Evolutionary conservation across 2,888 invertebrate genomes (phyloP).

Genomic region (Heteropelma amictum): DNA sequence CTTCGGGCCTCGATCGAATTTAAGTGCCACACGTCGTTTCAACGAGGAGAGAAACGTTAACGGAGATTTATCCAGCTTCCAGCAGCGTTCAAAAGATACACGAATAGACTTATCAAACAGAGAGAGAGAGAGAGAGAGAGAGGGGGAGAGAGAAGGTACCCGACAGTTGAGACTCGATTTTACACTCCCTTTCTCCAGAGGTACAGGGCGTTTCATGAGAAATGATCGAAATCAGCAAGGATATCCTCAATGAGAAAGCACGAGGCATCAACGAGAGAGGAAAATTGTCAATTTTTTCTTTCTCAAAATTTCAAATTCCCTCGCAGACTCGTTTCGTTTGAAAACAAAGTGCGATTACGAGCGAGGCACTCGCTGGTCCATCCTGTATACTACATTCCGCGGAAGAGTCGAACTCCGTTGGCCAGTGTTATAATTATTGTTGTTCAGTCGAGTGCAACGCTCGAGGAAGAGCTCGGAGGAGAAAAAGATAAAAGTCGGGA

Average conservation of each 20-base stretch:
- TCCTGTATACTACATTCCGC: too few species aligned
- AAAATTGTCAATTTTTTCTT: too few species aligned
- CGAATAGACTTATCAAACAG: constrained; percentile 30
- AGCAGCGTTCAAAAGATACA: background rate
- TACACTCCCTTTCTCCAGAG: too few species aligned
- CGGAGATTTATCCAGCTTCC: constrained; percentile 10
- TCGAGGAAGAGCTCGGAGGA: constrained; percentile 19
- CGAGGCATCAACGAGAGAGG: too few species aligned
- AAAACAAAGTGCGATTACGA: too few species aligned
- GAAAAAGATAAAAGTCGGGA: constrained; percentile 20
- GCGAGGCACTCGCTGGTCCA: too few species aligned
- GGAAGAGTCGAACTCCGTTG: background rate
- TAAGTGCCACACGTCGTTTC: constrained; percentile 24
- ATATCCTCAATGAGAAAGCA: too few species aligned
- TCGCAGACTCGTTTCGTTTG: too few species aligned
- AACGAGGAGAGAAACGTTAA: constrained; percentile 10
- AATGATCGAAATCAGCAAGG: too few species aligned
- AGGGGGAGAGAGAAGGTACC: background rate
- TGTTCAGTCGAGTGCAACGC: constrained; percentile 40
- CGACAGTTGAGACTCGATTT: too few species aligned
- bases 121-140: background rate
- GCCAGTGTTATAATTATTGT: constrained; percentile 46
- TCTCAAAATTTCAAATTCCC: too few species aligned
- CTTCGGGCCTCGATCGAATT: constrained; percentile 11
- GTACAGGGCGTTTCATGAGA: too few species aligned